These are phyloP conservation scores for Phylloscopus trochiloides DNA, from an alignment of 2,113 vertebrate genomes.

Conservation along the genomic window DNA sequence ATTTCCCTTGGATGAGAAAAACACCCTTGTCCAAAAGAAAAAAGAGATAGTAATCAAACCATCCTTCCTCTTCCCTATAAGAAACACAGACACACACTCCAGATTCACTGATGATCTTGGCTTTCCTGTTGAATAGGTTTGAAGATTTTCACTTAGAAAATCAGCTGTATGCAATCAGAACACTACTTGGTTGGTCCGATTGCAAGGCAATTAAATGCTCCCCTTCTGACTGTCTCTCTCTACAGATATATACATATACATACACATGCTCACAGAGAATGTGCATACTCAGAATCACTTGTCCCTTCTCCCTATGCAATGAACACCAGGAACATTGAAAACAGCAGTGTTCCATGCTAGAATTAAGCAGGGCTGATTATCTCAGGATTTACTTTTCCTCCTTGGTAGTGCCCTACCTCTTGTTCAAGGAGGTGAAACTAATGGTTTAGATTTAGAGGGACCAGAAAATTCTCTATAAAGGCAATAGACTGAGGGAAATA, in stretches of 20 bases:
- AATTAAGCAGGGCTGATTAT: conserved; percentile 57
- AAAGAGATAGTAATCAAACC: conserved; percentile 69
- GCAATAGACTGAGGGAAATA: conserved; percentile 47
- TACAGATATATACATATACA: not conserved
- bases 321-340: not conserved
- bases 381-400: conserved; percentile 60
- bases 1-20: conserved; percentile 73
- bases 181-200: conserved; percentile 59
- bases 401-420: conserved; percentile 58
- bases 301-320: not conserved
- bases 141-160: conserved; percentile 63
- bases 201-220: conserved; percentile 60
- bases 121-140: conserved; percentile 38
- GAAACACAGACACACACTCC: conserved; percentile 57
- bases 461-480: conserved; percentile 56
- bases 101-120: conserved; percentile 59
- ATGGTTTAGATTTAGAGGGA: conserved; percentile 63
- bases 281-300: not conserved
- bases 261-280: not conserved
- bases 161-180: conserved; percentile 72
- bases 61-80: conserved; percentile 51
- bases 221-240: not conserved
- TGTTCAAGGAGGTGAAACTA: conserved; percentile 66
- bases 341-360: not conserved
- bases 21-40: conserved; percentile 55